Evolutionary conservation across 2,888 invertebrate species (phyloP), one percentile per base, ranked within the genome.

Genomic region (Atherix ibis): DNA sequence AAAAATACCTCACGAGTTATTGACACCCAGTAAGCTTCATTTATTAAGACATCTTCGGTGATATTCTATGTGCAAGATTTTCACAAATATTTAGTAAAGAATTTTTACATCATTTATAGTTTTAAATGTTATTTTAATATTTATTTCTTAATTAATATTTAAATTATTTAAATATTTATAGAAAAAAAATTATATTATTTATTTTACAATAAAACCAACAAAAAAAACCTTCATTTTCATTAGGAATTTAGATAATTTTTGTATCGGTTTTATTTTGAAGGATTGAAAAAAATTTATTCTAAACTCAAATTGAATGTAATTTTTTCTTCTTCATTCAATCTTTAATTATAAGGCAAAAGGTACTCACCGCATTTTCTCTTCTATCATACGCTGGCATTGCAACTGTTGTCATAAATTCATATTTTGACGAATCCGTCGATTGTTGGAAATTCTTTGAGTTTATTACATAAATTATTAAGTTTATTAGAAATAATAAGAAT

Each of bases 1-100:
- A n/a, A n/a, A n/a, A n/a, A 73, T 84, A 87, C 87, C 87, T 87
- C 87, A 76, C 79, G 77, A 65, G 83, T 84, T 69, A 82, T 76
- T 66, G 79, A 76, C 69, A 84, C 82, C 87, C 87, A 87, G 70
- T 80, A 78, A 62, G 83, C 84, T 73, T 87, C 85, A 73, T 87
- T 88, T 72, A 87, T 75, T 73, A 87, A 83, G 69, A 85, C 79
- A 73, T 83, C 79, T 77, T 87, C 84, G 71, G 85, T 87, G 78
- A 88, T 83, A 73, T 88, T 88, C 88, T 88, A 83, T 70, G 74
- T 50, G 47, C 50, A 47, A 50, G 45, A 40, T 49, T 43, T 26
- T 40, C 27, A 35, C 32, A 33, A 42, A 33, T 28, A 22, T 27
- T 32, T 30, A 18, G 19, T 32, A 32, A 16, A 33, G n/a, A n/a